These are phyloP conservation scores for Poecilia wingei DNA, from an alignment of 2,797 vertebrate species.

Conservation along the genomic window DNA sequence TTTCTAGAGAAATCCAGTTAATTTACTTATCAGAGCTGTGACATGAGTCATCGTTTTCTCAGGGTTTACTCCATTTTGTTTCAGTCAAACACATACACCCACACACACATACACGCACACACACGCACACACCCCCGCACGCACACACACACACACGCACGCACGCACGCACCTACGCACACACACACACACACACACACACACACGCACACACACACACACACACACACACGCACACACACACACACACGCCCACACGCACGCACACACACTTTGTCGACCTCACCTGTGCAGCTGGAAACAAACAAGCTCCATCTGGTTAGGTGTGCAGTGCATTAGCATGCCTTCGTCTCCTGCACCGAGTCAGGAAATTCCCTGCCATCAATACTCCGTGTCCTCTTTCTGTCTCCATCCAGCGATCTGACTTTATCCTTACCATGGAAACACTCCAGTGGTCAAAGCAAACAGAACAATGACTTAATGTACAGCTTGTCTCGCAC, in stretches of 20 bases:
- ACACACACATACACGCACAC: not conserved
- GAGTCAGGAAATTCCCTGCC: slow-evolving; percentile 61
- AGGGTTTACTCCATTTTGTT: not conserved
- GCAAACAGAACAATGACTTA: slow-evolving; percentile 7
- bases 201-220: not conserved
- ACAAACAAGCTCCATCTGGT: slow-evolving; percentile 76
- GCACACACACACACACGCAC: not conserved
- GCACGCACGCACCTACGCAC: not conserved
- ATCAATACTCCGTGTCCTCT: slow-evolving; percentile 48
- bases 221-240: not conserved
- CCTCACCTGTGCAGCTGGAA: slow-evolving; percentile 55
- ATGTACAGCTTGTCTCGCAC: slow-evolving; percentile 12
- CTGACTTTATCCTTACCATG: slow-evolving; percentile 49
- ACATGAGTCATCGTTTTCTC: not conserved
- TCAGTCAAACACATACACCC: not conserved
- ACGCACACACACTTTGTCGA: slow-evolving; percentile 24
- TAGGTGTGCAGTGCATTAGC: slow-evolving; percentile 69
- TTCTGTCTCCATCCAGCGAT: slow-evolving; percentile 33
- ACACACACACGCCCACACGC: not conserved
- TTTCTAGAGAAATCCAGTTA: not conserved
- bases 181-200: not conserved
- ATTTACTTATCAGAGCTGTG: not conserved
- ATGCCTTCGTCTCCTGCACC: slow-evolving; percentile 67
- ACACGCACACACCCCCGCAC: not conserved
- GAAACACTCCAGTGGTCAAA: slow-evolving; percentile 30